A percentile compares a stretch with the other conserved stretches of the same genome.
Evolutionary conservation across 1,140 invertebrate genomes (phyloP).

Genomic region (Papilio glaucus): DNA sequence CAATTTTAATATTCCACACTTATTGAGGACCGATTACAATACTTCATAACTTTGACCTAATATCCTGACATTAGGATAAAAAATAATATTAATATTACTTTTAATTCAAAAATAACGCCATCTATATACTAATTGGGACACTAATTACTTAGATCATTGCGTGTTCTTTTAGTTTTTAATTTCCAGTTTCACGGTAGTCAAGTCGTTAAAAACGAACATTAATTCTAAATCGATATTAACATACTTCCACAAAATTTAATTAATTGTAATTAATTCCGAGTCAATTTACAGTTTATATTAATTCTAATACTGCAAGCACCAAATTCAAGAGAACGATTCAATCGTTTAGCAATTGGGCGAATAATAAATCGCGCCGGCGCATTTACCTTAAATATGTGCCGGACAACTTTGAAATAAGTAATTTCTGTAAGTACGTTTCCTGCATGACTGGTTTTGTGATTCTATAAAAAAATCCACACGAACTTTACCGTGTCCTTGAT

Average conservation of each 20-base stretch:
- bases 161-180: too few relatives aligned
- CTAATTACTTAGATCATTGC: too few relatives aligned
- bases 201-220: too few relatives aligned
- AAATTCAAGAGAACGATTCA: slow-evolving; percentile 3
- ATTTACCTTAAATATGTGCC: slow-evolving; percentile 31
- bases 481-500: slow-evolving; percentile 33
- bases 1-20: too few relatives aligned
- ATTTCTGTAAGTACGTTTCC: slow-evolving; percentile 45
- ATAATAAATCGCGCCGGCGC: slow-evolving; percentile 34
- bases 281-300: background rate
- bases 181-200: too few relatives aligned
- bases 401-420: slow-evolving; percentile 41
- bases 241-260: background rate
- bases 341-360: slow-evolving; percentile 14
- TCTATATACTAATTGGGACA: too few relatives aligned
- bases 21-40: too few relatives aligned
- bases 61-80: too few relatives aligned
- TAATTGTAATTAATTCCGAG: background rate
- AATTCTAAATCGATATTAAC: too few relatives aligned
- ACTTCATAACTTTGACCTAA: too few relatives aligned
- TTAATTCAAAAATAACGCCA: too few relatives aligned
- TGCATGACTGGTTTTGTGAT: slow-evolving; percentile 44
- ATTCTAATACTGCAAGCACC: background rate
- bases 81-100: too few relatives aligned
- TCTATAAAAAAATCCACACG: slow-evolving; percentile 35